Conservation (phyloP, 2,113 vertebrate genomes). For the Macaca mulatta region DNA sequence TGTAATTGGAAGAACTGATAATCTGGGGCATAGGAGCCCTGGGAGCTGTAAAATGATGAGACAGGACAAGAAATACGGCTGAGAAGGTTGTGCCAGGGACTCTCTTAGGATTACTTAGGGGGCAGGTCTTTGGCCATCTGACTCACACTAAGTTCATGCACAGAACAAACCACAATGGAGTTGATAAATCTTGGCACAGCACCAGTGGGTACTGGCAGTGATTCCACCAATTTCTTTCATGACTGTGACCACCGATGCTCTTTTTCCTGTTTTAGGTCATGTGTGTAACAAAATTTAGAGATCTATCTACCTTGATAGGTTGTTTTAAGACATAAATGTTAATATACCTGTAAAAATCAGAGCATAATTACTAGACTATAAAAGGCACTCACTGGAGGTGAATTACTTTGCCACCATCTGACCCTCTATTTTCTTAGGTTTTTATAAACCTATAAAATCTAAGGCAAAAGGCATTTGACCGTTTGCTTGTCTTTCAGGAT, state of each 20-base stretch:
- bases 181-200: neutral
- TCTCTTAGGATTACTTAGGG: neutral
- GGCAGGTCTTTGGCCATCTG: neutral
- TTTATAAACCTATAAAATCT: neutral
- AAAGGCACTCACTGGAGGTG: neutral
- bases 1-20: neutral
- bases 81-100: neutral
- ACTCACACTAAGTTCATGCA: neutral
- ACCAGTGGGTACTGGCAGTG: neutral
- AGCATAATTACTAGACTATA: neutral
- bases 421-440: neutral
- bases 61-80: neutral
- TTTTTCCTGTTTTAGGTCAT: neutral
- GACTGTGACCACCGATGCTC: neutral
- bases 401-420: neutral
- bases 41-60: no score
- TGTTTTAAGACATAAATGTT: neutral
- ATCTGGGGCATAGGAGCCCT: neutral
- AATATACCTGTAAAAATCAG: neutral
- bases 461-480: neutral
- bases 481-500: constrained; percentile 82
- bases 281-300: neutral
- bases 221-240: neutral
- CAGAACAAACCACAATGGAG: neutral
- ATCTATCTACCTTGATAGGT: fast-evolving